These are phyloP conservation scores for Papilio polytes DNA, from an alignment of 1,140 invertebrate species.

Conservation along the genomic window DNA sequence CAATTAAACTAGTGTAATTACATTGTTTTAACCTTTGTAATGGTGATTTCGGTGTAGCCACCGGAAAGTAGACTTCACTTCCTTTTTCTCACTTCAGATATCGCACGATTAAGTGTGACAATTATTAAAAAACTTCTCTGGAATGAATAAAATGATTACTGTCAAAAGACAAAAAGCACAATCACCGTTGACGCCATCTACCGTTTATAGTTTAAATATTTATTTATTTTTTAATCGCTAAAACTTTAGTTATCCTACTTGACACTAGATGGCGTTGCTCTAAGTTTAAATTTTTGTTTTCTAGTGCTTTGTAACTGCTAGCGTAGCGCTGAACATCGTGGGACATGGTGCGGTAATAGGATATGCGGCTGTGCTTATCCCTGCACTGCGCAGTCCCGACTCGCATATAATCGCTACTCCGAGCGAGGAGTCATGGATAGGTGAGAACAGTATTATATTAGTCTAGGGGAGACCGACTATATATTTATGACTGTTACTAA, in stretches of 20 bases:
- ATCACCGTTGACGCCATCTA: too few relatives aligned
- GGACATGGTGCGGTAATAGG: conserved; percentile 74
- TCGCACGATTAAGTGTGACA: too few relatives aligned
- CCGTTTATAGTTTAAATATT: neutral
- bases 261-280: neutral
- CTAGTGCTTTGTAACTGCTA: conserved; percentile 73
- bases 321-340: conserved; percentile 69
- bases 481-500: too few relatives aligned
- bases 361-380: conserved; percentile 72
- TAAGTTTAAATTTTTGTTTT: conserved; percentile 40
- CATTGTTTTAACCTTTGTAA: too few relatives aligned
- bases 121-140: too few relatives aligned
- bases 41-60: too few relatives aligned
- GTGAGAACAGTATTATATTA: conserved; percentile 46
- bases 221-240: neutral
- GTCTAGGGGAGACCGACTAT: neutral
- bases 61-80: too few relatives aligned
- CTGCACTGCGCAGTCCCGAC: conserved; percentile 61
- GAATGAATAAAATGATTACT: too few relatives aligned
- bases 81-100: too few relatives aligned
- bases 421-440: conserved; percentile 76
- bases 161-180: too few relatives aligned
- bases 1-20: too few relatives aligned
- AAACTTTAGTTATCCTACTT: neutral
- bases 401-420: conserved; percentile 67